Evolutionary conservation across 2,888 invertebrate genomes (phyloP).

Genomic region (Agelastica alni): DNA sequence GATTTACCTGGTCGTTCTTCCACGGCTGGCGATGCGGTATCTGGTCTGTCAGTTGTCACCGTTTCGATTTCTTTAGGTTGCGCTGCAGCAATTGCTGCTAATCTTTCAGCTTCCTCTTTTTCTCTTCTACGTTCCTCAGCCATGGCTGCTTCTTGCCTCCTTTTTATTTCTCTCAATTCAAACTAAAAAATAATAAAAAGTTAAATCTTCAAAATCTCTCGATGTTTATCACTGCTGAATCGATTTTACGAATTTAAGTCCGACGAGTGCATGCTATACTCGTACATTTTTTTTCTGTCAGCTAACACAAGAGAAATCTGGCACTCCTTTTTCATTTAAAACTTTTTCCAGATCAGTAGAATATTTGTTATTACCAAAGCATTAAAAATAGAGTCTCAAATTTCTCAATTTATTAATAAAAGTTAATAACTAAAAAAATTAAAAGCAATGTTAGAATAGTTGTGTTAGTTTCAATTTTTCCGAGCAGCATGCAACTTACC

Average conservation of each 20-base stretch:
- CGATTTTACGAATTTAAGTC: too few species aligned
- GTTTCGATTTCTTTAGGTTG: slow-evolving; percentile 57
- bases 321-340: too few species aligned
- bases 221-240: too few species aligned
- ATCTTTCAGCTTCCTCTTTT: slow-evolving; percentile 80
- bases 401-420: too few species aligned
- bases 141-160: slow-evolving; percentile 73
- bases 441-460: not conserved
- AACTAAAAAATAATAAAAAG: slow-evolving; percentile 65
- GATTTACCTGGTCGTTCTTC: slow-evolving; percentile 63
- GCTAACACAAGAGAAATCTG: too few species aligned
- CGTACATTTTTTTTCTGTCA: too few species aligned
- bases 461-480: slow-evolving; percentile 2
- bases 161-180: slow-evolving; percentile 94
- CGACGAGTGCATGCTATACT: too few species aligned
- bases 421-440: too few species aligned
- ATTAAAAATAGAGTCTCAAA: too few species aligned
- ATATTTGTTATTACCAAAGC: too few species aligned
- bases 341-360: too few species aligned
- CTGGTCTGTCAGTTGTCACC: slow-evolving; percentile 52
- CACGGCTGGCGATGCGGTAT: slow-evolving; percentile 55
- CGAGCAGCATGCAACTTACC: slow-evolving; percentile 35
- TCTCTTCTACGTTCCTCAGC: slow-evolving; percentile 69
- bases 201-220: too few species aligned
- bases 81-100: slow-evolving; percentile 64